A percentile compares a stretch with the other conserved stretches of the same genome.
Conservation (phyloP, 2,888 invertebrate genomes). For the Caenorhabditis macrosperma region DNA sequence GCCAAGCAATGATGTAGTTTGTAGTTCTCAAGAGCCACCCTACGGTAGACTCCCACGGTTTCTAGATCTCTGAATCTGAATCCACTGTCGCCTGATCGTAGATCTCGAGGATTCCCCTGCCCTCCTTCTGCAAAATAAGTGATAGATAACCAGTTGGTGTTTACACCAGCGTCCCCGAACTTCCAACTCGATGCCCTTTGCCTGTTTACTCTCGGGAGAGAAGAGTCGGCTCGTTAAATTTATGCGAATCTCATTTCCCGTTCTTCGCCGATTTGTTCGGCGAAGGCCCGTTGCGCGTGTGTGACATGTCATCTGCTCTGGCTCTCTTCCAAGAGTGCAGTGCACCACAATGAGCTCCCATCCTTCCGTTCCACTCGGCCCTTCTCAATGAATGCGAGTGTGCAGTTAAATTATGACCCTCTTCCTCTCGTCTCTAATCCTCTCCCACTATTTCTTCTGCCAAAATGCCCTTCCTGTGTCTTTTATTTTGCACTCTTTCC, state of each 20-base stretch:
- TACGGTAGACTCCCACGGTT: background rate
- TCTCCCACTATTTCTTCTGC: constrained; percentile 6
- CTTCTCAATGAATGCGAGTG: constrained; percentile 1
- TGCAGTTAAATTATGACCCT: constrained; percentile 29
- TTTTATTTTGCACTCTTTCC: constrained; percentile 13
- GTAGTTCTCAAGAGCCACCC: background rate
- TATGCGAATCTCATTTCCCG: background rate
- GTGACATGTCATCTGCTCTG: constrained; percentile 30
- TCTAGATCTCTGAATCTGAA: background rate
- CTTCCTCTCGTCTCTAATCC: constrained; percentile 13
- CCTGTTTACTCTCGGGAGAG: background rate
- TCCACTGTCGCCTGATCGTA: background rate
- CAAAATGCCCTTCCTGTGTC: background rate
- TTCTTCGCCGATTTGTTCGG: background rate
- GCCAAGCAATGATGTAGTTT: background rate
- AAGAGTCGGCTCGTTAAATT: background rate
- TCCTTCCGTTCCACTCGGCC: background rate
- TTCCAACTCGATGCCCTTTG: background rate
- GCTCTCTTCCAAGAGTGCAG: constrained; percentile 25
- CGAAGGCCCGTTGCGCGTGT: background rate
- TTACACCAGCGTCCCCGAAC: background rate
- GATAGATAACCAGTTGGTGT: background rate
- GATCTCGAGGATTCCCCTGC: background rate
- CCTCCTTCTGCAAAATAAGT: background rate
- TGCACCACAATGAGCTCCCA: no score